Percentiles rank a stretch among this genome's conserved stretches.
Evolutionary conservation across 2,113 vertebrate species (phyloP).

Genomic region (Chionis minor): DNA sequence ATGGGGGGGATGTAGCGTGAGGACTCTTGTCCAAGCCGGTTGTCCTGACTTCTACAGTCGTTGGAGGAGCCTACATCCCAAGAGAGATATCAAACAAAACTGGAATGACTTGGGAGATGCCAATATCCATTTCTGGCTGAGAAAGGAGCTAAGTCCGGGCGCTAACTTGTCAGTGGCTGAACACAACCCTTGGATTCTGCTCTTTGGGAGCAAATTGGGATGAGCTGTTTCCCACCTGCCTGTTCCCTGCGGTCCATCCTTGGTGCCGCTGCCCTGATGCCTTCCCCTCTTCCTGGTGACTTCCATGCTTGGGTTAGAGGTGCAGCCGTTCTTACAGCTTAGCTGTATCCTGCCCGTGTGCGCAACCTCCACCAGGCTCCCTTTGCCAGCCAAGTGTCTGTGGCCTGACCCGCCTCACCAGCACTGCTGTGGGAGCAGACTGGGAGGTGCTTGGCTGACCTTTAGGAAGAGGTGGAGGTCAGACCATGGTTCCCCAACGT

Average conservation of each 20-base stretch:
- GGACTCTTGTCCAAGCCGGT: neutral
- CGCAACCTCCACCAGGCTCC: fast-evolving
- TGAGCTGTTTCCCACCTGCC: neutral
- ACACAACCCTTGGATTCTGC: neutral
- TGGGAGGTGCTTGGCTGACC: neutral
- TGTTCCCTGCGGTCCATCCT: neutral
- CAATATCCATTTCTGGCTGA: neutral
- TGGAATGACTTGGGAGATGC: neutral
- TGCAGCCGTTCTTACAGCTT: fast-evolving
- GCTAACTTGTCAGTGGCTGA: neutral
- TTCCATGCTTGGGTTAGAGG: neutral
- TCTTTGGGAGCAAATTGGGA: neutral
- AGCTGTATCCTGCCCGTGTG: neutral
- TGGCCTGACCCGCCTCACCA: neutral
- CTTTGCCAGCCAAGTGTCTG: neutral
- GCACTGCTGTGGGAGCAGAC: neutral
- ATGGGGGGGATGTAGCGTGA: neutral
- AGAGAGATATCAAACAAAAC: neutral
- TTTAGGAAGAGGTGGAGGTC: neutral
- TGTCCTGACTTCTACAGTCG: neutral
- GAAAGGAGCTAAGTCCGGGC: neutral
- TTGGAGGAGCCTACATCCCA: neutral
- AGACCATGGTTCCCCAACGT: neutral
- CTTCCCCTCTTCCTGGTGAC: neutral
- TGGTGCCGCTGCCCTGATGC: neutral